Evolutionary conservation across 2,888 invertebrate genomes (phyloP).

Genomic region (Melinopterus prodromus): DNA sequence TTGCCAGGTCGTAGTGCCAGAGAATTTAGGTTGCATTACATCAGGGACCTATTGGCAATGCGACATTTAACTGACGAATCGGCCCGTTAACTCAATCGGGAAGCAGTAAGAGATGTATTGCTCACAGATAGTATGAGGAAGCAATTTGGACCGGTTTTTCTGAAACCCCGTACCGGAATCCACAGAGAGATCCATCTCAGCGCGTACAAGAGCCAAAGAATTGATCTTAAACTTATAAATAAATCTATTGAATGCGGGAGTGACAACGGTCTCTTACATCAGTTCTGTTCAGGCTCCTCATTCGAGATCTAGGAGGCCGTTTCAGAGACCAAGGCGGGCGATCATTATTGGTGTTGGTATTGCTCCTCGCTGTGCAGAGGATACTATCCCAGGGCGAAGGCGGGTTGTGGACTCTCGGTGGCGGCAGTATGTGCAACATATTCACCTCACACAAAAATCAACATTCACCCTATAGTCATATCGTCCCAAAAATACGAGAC

Average conservation of each 20-base stretch:
- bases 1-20: neutral
- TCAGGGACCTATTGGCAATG: neutral
- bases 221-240: conserved; percentile 21
- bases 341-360: conserved; percentile 39
- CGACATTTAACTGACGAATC: neutral
- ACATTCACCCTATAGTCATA: conserved; percentile 19
- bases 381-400: conserved; percentile 63
- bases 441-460: conserved; percentile 30
- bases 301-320: conserved; percentile 43
- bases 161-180: conserved; percentile 24
- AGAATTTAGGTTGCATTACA: neutral
- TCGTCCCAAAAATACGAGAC: conserved; percentile 12
- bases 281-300: conserved; percentile 41
- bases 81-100: conserved; percentile 15
- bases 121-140: conserved; percentile 23
- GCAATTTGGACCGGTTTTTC: conserved; percentile 44
- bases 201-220: neutral
- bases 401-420: conserved; percentile 61
- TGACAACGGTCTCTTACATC: conserved; percentile 39
- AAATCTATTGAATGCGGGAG: neutral
- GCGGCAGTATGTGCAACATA: conserved; percentile 64
- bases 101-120: conserved; percentile 18
- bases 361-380: conserved; percentile 50
- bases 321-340: conserved; percentile 40
- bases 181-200: neutral